Evolutionary conservation across 2,113 vertebrate species (phyloP), one percentile per base, ranked within the genome.

Genomic region (Nycticebus coucang): DNA sequence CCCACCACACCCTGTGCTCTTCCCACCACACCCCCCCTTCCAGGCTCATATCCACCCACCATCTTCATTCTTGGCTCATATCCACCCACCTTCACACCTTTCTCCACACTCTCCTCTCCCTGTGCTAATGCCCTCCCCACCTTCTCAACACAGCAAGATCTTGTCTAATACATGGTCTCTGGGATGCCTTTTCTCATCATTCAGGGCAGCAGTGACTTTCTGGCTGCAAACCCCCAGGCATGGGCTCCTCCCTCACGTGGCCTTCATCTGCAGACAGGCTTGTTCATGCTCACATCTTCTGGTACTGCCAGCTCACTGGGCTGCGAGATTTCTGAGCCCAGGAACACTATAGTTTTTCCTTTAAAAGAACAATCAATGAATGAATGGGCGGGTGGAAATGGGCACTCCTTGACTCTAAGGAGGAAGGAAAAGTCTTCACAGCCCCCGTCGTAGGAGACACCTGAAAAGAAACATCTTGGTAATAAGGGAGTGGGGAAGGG

Each of bases 231-330:
- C 22, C 30, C 35, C 10, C 1, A 12, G 41, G 45, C 5, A 0
- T 1, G 4, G 7, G 4, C 10, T 8, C 28, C 41, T 12, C 7
- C 12, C 57, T 35, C 17, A 18, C 0, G 1, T n/a, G 18, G 28
- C 33, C 35, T 74, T 37, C 5, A 26, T 37, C 71, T 41, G 1
- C 18, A 35, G 60, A 24, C 10, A 7, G 1, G 14, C 3, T 7
- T 50, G 41, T 66, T 53, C 24, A 19, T 33, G 26, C 24, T n/a
- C 53, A 71, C 37, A 7, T 41, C 21, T 81, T 11, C 33, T 11
- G 37, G 66, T 28, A 37, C 3, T 50, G 7, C 45, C 45, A 50
- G 45, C 45, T 19, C 53, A 33, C 33, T 22, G 24, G 33, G 55
- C 30, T 30, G 10, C 24, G n/a, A 80, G 26, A 10, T 41, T 41